phyloP scores from a whole-genome alignment of 2,113 vertebrate genomes.

The Thamnaconus septentrionalis region DNA sequence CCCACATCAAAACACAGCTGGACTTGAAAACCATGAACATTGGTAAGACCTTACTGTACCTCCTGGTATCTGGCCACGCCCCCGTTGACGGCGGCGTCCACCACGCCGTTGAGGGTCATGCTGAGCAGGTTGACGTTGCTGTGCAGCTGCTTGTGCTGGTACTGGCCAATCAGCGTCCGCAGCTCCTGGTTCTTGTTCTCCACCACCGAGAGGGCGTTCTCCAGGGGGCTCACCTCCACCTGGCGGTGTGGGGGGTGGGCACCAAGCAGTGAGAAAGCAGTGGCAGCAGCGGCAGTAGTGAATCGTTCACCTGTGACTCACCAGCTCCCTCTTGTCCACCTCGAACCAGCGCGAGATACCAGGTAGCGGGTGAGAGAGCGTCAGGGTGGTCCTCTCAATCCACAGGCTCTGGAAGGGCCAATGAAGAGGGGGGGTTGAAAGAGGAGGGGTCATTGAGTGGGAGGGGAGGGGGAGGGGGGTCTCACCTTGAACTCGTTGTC shows the following conservation, averaged over 20 bases:
- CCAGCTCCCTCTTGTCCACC: slow-evolving; percentile 96
- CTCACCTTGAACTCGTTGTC: slow-evolving; percentile 97
- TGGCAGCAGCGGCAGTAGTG: neutral
- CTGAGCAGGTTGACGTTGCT: slow-evolving; percentile 97
- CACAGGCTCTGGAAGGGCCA: slow-evolving; percentile 87
- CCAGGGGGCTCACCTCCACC: slow-evolving; percentile 96
- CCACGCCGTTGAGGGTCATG: slow-evolving; percentile 98
- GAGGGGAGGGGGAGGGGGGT: too few relatives aligned
- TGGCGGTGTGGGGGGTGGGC: slow-evolving; percentile 40
- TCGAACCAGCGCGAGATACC: slow-evolving; percentile 99
- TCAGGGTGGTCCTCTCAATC: slow-evolving; percentile 96
- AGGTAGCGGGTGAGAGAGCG: slow-evolving; percentile 90
- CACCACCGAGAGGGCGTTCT: slow-evolving; percentile 95
- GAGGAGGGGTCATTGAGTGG: neutral
- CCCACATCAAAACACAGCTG: neutral
- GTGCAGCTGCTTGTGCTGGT: slow-evolving; percentile 94
- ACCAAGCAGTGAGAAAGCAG: too few relatives aligned
- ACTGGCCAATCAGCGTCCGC: slow-evolving; percentile 93
- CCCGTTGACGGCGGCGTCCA: slow-evolving; percentile 95
- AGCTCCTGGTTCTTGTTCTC: slow-evolving; percentile 99
- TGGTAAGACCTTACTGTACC: slow-evolving; percentile 63
- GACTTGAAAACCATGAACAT: too few relatives aligned
- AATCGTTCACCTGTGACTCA: slow-evolving; percentile 61
- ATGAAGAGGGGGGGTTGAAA: neutral
- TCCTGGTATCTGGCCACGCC: slow-evolving; percentile 97